Evolutionary conservation across 2,888 invertebrate species (phyloP).

Genomic region (Diplolepis rosae): DNA sequence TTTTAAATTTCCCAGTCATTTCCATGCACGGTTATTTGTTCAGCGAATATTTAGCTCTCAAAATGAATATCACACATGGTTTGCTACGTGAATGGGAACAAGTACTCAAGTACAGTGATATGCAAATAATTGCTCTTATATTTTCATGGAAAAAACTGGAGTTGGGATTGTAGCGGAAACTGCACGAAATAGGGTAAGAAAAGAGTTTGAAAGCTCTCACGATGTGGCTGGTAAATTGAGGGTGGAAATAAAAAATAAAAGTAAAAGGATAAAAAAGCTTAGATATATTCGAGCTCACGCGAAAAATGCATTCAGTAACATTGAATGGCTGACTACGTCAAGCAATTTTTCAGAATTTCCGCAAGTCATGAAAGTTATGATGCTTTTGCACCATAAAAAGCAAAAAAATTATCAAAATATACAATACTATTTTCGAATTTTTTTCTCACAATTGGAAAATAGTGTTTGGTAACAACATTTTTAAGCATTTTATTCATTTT

Average conservation of each 20-base stretch:
- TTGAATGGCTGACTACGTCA: background rate
- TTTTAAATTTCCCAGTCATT: background rate
- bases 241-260: background rate
- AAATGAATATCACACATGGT: conserved; percentile 5
- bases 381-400: too few species aligned
- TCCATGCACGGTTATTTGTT: background rate
- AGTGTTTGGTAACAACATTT: too few species aligned
- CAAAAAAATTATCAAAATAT: too few species aligned
- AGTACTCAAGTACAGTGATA: background rate
- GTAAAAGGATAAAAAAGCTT: background rate
- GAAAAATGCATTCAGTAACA: background rate
- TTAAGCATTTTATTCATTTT: too few species aligned
- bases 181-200: background rate
- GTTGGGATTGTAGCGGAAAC: background rate
- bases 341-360: background rate
- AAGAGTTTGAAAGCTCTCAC: conserved; percentile 1
- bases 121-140: conserved; percentile 18
- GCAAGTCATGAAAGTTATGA: background rate
- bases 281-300: background rate
- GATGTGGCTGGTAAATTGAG: background rate
- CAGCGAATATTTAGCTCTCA: background rate
- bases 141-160: background rate
- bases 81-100: background rate
- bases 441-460: too few species aligned
- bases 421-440: too few species aligned